A percentile compares a stretch with the other conserved stretches of the same genome.
phyloP scores from a whole-genome alignment of 2,113 vertebrate species.

The Tachysurus fulvidraco region DNA sequence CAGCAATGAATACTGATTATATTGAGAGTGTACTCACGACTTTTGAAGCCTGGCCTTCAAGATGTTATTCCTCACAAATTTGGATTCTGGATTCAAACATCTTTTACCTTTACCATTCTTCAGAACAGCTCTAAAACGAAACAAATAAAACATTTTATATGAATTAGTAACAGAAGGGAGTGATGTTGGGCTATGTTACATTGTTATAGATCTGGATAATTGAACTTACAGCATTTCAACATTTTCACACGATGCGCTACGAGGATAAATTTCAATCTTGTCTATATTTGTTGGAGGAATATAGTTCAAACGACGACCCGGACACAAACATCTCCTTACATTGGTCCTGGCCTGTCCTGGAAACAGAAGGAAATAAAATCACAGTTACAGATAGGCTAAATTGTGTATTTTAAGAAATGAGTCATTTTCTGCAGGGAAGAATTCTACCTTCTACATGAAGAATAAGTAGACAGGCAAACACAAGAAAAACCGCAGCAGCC shows the following conservation, averaged over 20 bases:
- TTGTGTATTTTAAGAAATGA: neutral
- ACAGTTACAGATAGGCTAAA: neutral
- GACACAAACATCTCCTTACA: slow-evolving; percentile 28
- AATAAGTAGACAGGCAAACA: slow-evolving; percentile 6
- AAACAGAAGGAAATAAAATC: neutral
- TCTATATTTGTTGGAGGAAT: neutral
- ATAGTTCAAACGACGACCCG: neutral
- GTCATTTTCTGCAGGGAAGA: neutral
- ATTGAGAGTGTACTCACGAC: slow-evolving; percentile 3
- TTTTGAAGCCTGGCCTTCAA: slow-evolving; percentile 6
- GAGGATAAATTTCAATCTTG: slow-evolving; percentile 24
- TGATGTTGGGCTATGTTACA: neutral
- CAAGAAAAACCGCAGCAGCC: slow-evolving; percentile 31
- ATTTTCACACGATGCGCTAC: slow-evolving; percentile 29
- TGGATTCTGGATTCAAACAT: slow-evolving; percentile 39
- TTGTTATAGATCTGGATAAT: neutral
- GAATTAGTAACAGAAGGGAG: no score
- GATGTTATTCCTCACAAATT: slow-evolving; percentile 25
- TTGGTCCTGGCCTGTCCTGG: neutral
- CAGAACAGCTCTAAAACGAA: slow-evolving; percentile 32
- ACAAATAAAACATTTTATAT: neutral
- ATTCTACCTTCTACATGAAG: slow-evolving; percentile 16
- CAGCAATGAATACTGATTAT: neutral
- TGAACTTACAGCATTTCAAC: slow-evolving; percentile 39
- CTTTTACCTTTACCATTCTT: slow-evolving; percentile 7